Percentiles rank a stretch among this genome's conserved stretches.
These are phyloP conservation scores for Typhlichthys subterraneus DNA, from an alignment of 2,797 vertebrate species.

Conservation along the genomic window DNA sequence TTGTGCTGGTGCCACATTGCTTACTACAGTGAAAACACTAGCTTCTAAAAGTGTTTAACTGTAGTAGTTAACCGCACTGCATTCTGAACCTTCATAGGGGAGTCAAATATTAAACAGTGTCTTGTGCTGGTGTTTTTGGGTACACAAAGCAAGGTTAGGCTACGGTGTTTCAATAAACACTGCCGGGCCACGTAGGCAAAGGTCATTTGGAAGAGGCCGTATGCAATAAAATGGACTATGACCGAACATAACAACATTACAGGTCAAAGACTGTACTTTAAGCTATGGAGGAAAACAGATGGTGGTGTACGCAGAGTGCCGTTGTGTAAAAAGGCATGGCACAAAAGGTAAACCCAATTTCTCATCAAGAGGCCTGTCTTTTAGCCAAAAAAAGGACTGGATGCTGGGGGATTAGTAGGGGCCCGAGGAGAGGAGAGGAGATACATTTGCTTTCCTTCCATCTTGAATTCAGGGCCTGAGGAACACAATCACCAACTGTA, in stretches of 20 bases:
- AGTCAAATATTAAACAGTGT: not conserved
- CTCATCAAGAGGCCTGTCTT: slow-evolving; percentile 26
- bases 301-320: not conserved
- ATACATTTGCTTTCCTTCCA: slow-evolving; percentile 33
- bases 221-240: slow-evolving; percentile 62
- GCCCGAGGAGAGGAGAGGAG: slow-evolving; percentile 36
- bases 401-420: slow-evolving; percentile 40
- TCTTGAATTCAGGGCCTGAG: slow-evolving; percentile 48
- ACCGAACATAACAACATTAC: slow-evolving; percentile 45
- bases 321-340: slow-evolving; percentile 34
- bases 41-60: slow-evolving; percentile 20
- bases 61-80: slow-evolving; percentile 4
- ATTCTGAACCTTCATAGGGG: slow-evolving; percentile 27
- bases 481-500: slow-evolving; percentile 43
- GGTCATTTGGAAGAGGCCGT: slow-evolving; percentile 56
- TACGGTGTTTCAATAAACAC: slow-evolving; percentile 70
- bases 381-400: slow-evolving; percentile 23
- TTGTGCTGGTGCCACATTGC: too few species aligned
- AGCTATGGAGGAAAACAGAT: slow-evolving; percentile 19
- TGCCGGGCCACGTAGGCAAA: slow-evolving; percentile 47
- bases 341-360: slow-evolving; percentile 35
- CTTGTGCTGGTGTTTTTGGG: slow-evolving; percentile 55
- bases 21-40: slow-evolving; percentile 8
- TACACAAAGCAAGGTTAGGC: slow-evolving; percentile 47
- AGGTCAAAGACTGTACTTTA: slow-evolving; percentile 35